Evolutionary conservation across 2,797 vertebrate genomes (phyloP).

Genomic region (Hephaestus fuliginosus): DNA sequence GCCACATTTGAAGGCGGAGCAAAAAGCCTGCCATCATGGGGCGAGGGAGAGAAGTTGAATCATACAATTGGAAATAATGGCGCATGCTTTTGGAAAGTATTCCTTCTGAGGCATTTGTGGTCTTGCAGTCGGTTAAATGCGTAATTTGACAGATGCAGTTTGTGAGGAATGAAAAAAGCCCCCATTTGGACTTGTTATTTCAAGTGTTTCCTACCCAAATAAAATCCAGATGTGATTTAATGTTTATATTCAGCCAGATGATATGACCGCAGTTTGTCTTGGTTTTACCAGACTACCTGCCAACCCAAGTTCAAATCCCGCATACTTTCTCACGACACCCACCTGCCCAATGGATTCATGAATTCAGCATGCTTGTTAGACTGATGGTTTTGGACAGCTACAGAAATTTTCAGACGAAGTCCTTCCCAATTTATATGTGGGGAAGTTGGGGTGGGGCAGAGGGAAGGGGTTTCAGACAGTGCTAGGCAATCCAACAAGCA

Average conservation of each 20-base stretch:
- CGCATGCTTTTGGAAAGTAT: background rate
- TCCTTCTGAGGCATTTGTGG: background rate
- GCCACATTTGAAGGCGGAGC: background rate
- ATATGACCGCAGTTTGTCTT: background rate
- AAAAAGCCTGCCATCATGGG: background rate
- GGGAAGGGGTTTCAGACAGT: background rate
- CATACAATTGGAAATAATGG: background rate
- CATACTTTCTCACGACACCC: background rate
- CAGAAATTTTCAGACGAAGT: too few relatives aligned
- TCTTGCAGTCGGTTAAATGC: background rate
- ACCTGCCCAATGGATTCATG: too few relatives aligned
- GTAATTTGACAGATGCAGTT: background rate
- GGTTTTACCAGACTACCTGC: background rate
- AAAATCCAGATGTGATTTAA: too few relatives aligned
- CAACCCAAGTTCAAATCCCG: background rate
- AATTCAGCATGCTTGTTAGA: background rate
- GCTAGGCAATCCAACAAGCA: background rate
- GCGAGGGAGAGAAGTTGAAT: background rate
- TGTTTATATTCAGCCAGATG: background rate
- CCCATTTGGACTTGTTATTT: background rate
- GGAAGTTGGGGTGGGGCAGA: background rate
- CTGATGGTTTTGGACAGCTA: background rate
- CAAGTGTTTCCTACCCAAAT: too few relatives aligned
- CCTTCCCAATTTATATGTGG: too few relatives aligned
- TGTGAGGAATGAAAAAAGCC: background rate